These are phyloP conservation scores for Muntiacus muntjak DNA, from an alignment of 2,113 vertebrate species.

Conservation along the genomic window DNA sequence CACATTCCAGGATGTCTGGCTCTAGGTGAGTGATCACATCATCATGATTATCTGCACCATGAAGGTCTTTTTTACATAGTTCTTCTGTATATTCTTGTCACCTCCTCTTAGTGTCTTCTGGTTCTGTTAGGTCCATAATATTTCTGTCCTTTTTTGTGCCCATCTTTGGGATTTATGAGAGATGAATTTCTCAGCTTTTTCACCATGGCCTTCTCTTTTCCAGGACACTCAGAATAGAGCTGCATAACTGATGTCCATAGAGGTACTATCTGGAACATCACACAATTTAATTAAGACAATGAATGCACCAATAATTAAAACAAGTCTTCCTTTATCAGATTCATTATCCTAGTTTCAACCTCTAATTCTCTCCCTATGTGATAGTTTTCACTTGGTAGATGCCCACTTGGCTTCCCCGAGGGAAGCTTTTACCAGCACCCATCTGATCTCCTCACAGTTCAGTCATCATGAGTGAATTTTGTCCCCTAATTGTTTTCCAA, in stretches of 20 bases:
- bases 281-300: neutral
- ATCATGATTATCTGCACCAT: neutral
- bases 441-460: neutral
- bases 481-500: neutral
- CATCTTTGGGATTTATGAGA: neutral
- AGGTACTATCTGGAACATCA: neutral
- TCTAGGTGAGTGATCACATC: neutral
- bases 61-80: neutral
- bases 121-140: neutral
- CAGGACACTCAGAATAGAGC: neutral
- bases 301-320: neutral
- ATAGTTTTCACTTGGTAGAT: neutral
- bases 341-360: neutral
- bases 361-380: neutral
- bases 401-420: neutral
- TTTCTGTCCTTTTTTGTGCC: neutral
- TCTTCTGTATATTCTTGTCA: neutral
- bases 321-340: neutral
- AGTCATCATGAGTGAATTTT: neutral
- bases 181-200: neutral
- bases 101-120: neutral
- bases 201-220: neutral
- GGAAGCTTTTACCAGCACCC: neutral
- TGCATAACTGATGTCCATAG: neutral
- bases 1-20: neutral